Evolutionary conservation across 2,797 vertebrate species (phyloP).

Genomic region (Sebastes hubbsi): DNA sequence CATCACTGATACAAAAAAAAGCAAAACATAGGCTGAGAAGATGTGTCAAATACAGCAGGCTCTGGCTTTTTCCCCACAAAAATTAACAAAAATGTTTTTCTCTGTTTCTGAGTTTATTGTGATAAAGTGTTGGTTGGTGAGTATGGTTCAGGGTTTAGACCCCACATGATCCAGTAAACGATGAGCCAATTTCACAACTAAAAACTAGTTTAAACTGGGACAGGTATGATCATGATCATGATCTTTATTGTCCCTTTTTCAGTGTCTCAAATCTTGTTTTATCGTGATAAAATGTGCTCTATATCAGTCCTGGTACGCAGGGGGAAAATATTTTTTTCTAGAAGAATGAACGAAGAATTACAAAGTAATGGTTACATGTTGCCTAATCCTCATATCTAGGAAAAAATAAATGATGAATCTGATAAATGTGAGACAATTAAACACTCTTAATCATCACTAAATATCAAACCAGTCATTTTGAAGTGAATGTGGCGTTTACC

Average conservation of each 20-base stretch:
- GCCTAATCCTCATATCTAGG: not conserved
- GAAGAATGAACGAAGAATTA: not conserved
- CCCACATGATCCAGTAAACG: not conserved
- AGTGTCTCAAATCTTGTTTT: not conserved
- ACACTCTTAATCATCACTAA: not conserved
- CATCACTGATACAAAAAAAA: not conserved
- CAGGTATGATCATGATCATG: not conserved
- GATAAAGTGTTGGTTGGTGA: not conserved
- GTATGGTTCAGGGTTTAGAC: not conserved
- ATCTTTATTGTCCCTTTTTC: not conserved
- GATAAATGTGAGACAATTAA: not conserved
- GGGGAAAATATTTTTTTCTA: not conserved
- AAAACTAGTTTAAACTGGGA: not conserved
- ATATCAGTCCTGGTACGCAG: not conserved
- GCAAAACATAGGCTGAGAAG: not conserved
- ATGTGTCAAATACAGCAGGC: not conserved
- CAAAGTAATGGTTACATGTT: not conserved
- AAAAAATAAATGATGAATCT: not conserved
- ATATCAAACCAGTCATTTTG: not conserved
- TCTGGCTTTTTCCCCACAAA: not conserved
- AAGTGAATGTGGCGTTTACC: constrained; percentile 28
- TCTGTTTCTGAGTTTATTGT: not conserved
- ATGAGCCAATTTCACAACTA: not conserved
- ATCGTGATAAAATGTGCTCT: not conserved
- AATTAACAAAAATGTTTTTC: not conserved